These are phyloP conservation scores for Corynorhinus townsendii DNA, from an alignment of 2,113 vertebrate species.

Conservation along the genomic window DNA sequence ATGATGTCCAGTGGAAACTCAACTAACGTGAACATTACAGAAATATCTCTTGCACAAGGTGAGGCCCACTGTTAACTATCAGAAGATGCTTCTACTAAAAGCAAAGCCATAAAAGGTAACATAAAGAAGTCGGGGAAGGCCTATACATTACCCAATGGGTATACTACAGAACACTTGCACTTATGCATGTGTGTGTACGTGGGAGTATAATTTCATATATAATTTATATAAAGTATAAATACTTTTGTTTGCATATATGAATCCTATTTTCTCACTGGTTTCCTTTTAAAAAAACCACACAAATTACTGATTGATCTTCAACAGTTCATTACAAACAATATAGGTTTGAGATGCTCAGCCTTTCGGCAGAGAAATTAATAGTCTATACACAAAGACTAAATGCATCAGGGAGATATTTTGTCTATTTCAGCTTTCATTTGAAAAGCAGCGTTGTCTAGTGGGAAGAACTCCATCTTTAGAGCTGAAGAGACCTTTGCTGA, in stretches of 20 bases:
- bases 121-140: neutral
- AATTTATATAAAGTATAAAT: neutral
- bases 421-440: neutral
- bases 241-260: neutral
- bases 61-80: neutral
- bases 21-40: neutral
- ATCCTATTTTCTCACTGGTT: neutral
- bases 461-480: conserved; percentile 1
- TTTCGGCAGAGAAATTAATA: conserved; percentile 37
- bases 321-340: neutral
- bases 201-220: neutral
- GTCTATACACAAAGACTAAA: conserved; percentile 27
- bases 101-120: neutral
- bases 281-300: neutral
- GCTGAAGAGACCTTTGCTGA: neutral
- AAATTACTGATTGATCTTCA: conserved; percentile 7
- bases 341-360: neutral
- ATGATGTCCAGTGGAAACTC: neutral
- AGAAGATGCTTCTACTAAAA: conserved; percentile 1
- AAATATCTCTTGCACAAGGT: neutral
- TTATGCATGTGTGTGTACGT: neutral
- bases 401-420: neutral
- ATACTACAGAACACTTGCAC: neutral
- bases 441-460: neutral
- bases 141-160: neutral